Percentiles rank a stretch among this genome's conserved stretches.
These are phyloP conservation scores for Phasia obesa DNA, from an alignment of 2,888 invertebrate genomes.

Conservation along the genomic window DNA sequence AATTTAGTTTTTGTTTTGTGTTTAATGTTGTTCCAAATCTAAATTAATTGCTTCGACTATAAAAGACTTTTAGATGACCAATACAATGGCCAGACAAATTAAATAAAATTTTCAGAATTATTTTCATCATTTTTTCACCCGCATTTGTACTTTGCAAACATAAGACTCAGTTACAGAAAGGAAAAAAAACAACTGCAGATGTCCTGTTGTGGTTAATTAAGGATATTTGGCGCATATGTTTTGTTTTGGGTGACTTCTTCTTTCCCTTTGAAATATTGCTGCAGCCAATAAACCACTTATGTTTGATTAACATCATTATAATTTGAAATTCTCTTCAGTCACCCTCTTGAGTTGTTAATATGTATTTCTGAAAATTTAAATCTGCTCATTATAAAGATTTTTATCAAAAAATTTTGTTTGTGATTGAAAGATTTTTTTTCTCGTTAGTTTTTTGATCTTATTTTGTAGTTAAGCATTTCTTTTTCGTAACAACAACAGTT, in stretches of 20 bases:
- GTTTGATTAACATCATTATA: slow-evolving; percentile 32
- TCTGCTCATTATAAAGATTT: slow-evolving; percentile 79
- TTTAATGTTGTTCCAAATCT: slow-evolving; percentile 29
- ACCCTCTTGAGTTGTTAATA: slow-evolving; percentile 20
- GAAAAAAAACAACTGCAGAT: slow-evolving; percentile 52
- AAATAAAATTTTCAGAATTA: not conserved
- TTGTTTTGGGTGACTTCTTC: slow-evolving; percentile 34
- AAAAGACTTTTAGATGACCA: slow-evolving; percentile 19
- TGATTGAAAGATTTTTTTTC: slow-evolving; percentile 45
- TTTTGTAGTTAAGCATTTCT: slow-evolving; percentile 42
- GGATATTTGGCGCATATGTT: slow-evolving; percentile 64
- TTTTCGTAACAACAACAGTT: slow-evolving; percentile 24
- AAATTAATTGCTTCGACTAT: slow-evolving; percentile 54
- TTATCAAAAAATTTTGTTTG: slow-evolving; percentile 75
- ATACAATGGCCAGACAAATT: slow-evolving; percentile 33
- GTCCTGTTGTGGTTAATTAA: slow-evolving; percentile 68
- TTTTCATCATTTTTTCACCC: slow-evolving; percentile 31
- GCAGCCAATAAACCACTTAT: slow-evolving; percentile 63
- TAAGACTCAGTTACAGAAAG: not conserved
- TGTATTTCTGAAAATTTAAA: slow-evolving; percentile 65
- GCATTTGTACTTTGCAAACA: slow-evolving; percentile 33
- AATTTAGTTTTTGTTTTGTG: not conserved
- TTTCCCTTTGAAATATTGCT: not conserved
- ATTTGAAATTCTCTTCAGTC: slow-evolving; percentile 26
- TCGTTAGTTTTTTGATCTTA: slow-evolving; percentile 42